Conservation (phyloP, 2,797 vertebrate genomes). For the Syncerus caffer region DNA sequence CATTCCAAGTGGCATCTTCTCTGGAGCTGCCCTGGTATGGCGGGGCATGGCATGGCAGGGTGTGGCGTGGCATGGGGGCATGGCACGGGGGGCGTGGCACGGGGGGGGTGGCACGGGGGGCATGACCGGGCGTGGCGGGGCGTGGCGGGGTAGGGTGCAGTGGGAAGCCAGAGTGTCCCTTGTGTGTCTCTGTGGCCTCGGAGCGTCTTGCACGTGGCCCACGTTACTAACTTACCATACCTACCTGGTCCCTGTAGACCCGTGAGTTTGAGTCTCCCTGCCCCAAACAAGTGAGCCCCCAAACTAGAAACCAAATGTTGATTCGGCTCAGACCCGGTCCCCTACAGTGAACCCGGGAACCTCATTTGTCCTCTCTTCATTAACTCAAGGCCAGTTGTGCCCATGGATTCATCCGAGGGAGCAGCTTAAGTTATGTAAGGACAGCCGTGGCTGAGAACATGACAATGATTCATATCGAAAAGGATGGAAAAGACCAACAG, state of each 20-base stretch:
- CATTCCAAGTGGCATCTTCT: fast-evolving
- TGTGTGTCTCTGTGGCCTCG: fast-evolving
- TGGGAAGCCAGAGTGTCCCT: neutral
- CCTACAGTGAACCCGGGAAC: fast-evolving
- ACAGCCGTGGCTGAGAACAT: neutral
- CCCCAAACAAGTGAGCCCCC: neutral
- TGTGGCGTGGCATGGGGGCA: no score
- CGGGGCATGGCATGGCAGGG: fast-evolving
- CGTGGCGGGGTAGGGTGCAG: fast-evolving
- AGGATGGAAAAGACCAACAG: neutral
- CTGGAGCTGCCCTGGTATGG: neutral
- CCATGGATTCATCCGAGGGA: neutral
- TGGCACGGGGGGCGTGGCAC: fast-evolving
- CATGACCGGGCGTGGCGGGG: fast-evolving
- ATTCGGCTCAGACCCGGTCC: neutral
- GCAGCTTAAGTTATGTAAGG: neutral
- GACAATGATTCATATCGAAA: neutral
- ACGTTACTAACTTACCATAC: neutral
- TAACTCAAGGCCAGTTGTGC: neutral
- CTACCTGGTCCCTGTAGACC: neutral
- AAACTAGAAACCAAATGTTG: neutral
- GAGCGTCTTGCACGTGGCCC: fast-evolving
- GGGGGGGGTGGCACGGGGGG: no score
- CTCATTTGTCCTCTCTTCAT: neutral
- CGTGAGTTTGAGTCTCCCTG: neutral